Percentiles rank a stretch among this genome's conserved stretches.
Conservation (phyloP, 2,797 vertebrate species). For the Hybognathus amarus region DNA sequence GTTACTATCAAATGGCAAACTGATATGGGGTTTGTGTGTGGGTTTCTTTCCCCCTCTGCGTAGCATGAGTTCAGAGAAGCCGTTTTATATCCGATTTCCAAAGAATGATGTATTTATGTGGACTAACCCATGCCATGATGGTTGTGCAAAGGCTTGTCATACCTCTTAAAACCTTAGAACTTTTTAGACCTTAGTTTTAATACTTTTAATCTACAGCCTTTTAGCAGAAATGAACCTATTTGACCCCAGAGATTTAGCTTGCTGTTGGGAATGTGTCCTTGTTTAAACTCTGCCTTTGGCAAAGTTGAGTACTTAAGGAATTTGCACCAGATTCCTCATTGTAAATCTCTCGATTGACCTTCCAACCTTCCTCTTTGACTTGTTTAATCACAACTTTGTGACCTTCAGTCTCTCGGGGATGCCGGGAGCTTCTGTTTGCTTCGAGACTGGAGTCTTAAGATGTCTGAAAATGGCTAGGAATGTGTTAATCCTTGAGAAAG, state of each 20-base stretch:
- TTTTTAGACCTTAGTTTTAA: background rate
- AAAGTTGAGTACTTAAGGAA: slow-evolving; percentile 49
- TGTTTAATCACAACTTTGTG: slow-evolving; percentile 65
- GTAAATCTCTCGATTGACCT: slow-evolving; percentile 53
- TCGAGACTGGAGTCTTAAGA: slow-evolving; percentile 67
- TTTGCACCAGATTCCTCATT: slow-evolving; percentile 37
- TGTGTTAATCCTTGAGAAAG: slow-evolving; percentile 68
- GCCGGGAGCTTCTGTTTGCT: slow-evolving; percentile 66
- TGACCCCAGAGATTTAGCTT: background rate
- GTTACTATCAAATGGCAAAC: background rate
- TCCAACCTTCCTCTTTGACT: slow-evolving; percentile 50
- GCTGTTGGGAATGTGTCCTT: background rate
- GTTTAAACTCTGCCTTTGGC: slow-evolving; percentile 34
- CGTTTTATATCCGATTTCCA: slow-evolving; percentile 7
- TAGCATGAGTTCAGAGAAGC: background rate
- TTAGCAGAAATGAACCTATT: background rate
- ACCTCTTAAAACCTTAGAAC: background rate
- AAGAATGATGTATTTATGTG: background rate
- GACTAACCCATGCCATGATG: background rate
- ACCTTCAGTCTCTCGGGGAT: slow-evolving; percentile 63
- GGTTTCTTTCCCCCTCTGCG: background rate
- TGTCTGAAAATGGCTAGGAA: slow-evolving; percentile 61
- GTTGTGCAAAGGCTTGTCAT: background rate
- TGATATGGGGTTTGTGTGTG: background rate
- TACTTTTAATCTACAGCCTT: background rate